Evolutionary conservation across 2,797 vertebrate species (phyloP), one percentile per base, ranked within the genome.

Genomic region (Tauraco hartlaubi): DNA sequence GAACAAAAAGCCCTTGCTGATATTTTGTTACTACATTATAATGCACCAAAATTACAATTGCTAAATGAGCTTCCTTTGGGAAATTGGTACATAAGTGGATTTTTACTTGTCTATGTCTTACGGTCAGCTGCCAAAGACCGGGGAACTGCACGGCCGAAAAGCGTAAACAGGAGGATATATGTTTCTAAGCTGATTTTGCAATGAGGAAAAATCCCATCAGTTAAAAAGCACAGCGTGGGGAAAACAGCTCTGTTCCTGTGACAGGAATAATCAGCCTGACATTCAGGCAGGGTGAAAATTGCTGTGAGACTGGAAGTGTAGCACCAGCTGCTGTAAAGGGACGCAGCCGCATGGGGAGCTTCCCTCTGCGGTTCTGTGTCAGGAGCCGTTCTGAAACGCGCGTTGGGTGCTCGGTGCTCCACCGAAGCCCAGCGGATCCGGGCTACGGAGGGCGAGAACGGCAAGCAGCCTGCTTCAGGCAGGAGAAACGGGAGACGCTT

Each of bases 331-430:
- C 64, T 58, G 16, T 15, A 9, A 28, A 31, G 9, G 28, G 46
- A 15, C 29, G 15, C 21, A 41, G 43, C 69, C 58, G 56, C 51
- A 3, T 4, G 28, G 9, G 23, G 61, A 72, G 44, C 37, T 63
- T 48, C 33, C 61, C 23, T 8, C 20, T 9, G 26, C 8, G 35
- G 39, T 8, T 6, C 46, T 9, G 23, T 6, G n/a, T 35, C 55
- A 19, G 77, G 23, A 82, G 33, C 54, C 0, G 0, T 37, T 46
- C 54, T 43, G 41, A 20, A 39, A 14, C 0, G 3, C 0, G 0
- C 7, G 62, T 15, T 4, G 35, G 25, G 35, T 15, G 39, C 39
- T 31, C 58, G 14, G 41, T 6, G 39, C 69, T 31, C 26, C 26
- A 9, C 9, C 6, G 0, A 2, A 15, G 44, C 6, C 2, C 0